Evolutionary conservation across 2,113 vertebrate species (phyloP).

Genomic region (Amphiprion percula): DNA sequence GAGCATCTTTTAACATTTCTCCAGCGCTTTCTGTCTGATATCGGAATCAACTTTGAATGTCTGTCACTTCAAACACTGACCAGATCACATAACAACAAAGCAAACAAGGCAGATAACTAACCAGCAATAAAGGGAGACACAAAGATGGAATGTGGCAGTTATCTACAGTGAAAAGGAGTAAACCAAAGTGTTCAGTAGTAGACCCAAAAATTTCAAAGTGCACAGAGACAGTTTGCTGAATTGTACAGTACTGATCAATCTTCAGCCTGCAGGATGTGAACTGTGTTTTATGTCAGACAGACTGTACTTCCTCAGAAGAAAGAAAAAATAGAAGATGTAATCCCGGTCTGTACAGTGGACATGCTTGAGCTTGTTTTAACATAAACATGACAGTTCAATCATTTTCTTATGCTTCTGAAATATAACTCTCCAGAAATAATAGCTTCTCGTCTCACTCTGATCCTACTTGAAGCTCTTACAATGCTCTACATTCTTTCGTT

Average conservation of each 20-base stretch:
- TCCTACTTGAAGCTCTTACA: neutral
- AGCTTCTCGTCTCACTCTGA: constrained; percentile 2
- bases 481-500: neutral
- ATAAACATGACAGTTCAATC: neutral
- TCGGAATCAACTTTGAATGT: constrained; percentile 39
- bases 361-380: neutral
- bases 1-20: constrained; percentile 43
- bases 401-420: neutral
- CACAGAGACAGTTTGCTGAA: neutral
- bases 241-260: constrained; percentile 21
- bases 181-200: neutral
- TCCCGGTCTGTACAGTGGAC: neutral
- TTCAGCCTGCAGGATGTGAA: neutral
- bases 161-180: neutral
- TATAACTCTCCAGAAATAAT: constrained; percentile 8
- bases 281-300: neutral
- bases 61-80: constrained; percentile 35
- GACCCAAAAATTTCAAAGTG: neutral
- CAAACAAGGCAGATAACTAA: constrained; percentile 6
- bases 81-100: constrained; percentile 35
- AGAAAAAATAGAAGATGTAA: neutral
- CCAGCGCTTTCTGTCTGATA: constrained; percentile 30
- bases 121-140: neutral
- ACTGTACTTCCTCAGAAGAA: neutral
- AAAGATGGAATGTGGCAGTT: constrained; percentile 10